Percentiles rank a stretch among this genome's conserved stretches.
phyloP scores from a whole-genome alignment of 2,888 invertebrate species.

The Morpho deidamia region DNA sequence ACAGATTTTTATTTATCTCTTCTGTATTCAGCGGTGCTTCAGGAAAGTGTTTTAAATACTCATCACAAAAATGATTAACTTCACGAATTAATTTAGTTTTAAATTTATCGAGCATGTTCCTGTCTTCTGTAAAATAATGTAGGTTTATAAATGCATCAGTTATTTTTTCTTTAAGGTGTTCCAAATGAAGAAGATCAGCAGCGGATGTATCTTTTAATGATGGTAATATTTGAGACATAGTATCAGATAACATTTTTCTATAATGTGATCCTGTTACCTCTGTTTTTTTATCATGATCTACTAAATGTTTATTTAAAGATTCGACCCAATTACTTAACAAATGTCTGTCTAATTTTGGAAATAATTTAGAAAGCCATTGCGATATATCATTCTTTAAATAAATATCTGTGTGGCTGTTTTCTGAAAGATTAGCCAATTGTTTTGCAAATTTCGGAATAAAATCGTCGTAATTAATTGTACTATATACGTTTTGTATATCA shows the following conservation, averaged over 20 bases:
- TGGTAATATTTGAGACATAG: slow-evolving; percentile 41
- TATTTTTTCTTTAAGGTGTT: slow-evolving; percentile 45
- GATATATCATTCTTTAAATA: slow-evolving; percentile 8
- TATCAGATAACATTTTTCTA: slow-evolving; percentile 41
- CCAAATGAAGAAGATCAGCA: slow-evolving; percentile 40
- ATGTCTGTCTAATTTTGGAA: slow-evolving; percentile 1
- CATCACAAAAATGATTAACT: slow-evolving; percentile 42
- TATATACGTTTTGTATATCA: not conserved
- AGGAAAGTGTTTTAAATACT: slow-evolving; percentile 40
- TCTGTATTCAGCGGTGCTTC: slow-evolving; percentile 30
- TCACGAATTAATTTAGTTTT: slow-evolving; percentile 39
- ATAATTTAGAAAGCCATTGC: slow-evolving; percentile 13
- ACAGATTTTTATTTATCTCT: slow-evolving; percentile 39
- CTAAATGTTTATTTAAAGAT: slow-evolving; percentile 12
- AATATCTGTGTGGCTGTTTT: not conserved
- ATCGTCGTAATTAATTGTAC: not conserved
- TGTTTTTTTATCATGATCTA: slow-evolving; percentile 17
- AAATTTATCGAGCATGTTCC: slow-evolving; percentile 28
- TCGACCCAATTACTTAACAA: slow-evolving; percentile 9
- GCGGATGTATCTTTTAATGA: slow-evolving; percentile 22
- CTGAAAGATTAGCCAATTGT: not conserved
- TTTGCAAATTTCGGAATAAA: slow-evolving; percentile 6
- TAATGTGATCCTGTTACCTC: slow-evolving; percentile 24
- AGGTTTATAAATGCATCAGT: slow-evolving; percentile 52
- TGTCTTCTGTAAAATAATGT: slow-evolving; percentile 34